Conservation (phyloP, 1,140 invertebrate species). For the Atta cephalotes region DNA sequence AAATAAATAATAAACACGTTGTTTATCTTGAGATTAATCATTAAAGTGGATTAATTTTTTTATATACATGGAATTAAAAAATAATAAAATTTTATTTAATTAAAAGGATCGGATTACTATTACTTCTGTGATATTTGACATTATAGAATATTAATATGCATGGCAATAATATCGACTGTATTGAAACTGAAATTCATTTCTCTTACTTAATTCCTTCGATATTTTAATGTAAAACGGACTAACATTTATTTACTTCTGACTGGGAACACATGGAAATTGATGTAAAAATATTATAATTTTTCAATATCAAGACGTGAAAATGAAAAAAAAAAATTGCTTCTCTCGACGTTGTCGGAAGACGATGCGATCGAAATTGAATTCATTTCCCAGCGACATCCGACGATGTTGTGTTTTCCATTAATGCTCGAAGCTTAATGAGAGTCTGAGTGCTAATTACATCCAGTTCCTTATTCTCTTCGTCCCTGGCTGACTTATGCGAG, state of each 20-base stretch:
- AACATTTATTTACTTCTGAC: not conserved
- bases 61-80: too few relatives aligned
- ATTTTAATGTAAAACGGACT: not conserved
- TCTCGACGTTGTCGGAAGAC: not conserved
- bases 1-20: too few relatives aligned
- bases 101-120: too few relatives aligned
- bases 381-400: not conserved
- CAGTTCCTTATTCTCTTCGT: constrained; percentile 22
- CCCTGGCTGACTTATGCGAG: constrained; percentile 56
- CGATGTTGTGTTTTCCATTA: constrained; percentile 34
- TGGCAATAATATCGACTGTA: not conserved
- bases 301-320: not conserved
- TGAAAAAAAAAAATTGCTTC: not conserved
- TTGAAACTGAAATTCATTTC: not conserved
- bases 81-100: too few relatives aligned
- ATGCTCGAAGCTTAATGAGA: constrained; percentile 11
- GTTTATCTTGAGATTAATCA: too few relatives aligned
- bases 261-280: not conserved
- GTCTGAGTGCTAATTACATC: constrained; percentile 51
- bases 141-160: not conserved
- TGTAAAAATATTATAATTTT: not conserved
- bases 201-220: not conserved
- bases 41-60: too few relatives aligned
- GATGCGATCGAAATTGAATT: constrained; percentile 32
- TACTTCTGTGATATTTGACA: too few relatives aligned